Conservation (phyloP, 2,113 vertebrate genomes). For the Anas platyrhynchos region DNA sequence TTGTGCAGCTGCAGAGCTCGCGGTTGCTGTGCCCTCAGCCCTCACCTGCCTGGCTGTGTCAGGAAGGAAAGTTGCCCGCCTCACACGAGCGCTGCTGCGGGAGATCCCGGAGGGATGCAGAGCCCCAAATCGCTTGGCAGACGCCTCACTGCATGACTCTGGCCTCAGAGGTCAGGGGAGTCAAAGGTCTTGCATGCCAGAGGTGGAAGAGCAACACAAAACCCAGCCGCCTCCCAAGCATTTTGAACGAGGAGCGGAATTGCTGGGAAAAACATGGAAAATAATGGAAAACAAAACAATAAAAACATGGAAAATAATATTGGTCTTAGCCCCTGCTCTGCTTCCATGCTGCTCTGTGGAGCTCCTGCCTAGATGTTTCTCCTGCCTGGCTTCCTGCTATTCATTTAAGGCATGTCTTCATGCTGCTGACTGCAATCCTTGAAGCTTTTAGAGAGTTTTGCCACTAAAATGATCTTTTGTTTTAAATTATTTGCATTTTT, state of each 20-base stretch:
- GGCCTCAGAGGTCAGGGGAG: not conserved
- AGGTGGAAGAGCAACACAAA: not conserved
- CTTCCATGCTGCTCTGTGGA: not conserved
- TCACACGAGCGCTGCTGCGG: not conserved
- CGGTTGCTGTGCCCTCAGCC: not conserved
- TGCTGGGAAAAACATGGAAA: not conserved
- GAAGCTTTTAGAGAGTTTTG: not conserved
- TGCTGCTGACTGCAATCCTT: not conserved
- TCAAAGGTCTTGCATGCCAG: not conserved
- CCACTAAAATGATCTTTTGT: not conserved
- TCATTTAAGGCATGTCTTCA: not conserved
- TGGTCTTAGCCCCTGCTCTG: not conserved
- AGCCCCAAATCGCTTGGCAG: not conserved
- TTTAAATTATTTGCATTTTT: slow-evolving; percentile 2
- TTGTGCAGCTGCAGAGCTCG: not conserved
- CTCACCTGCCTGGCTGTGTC: not conserved
- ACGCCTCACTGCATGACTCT: not conserved
- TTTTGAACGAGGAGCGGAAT: not conserved
- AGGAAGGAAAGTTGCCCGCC: not conserved
- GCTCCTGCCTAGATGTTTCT: not conserved
- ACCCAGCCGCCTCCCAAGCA: not conserved
- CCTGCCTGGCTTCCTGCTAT: not conserved
- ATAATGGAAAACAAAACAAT: too few species aligned
- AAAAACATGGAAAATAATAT: not conserved
- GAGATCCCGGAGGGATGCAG: slow-evolving; percentile 29